Evolutionary conservation across 2,113 vertebrate genomes (phyloP).

Genomic region (Synchiropus splendidus): DNA sequence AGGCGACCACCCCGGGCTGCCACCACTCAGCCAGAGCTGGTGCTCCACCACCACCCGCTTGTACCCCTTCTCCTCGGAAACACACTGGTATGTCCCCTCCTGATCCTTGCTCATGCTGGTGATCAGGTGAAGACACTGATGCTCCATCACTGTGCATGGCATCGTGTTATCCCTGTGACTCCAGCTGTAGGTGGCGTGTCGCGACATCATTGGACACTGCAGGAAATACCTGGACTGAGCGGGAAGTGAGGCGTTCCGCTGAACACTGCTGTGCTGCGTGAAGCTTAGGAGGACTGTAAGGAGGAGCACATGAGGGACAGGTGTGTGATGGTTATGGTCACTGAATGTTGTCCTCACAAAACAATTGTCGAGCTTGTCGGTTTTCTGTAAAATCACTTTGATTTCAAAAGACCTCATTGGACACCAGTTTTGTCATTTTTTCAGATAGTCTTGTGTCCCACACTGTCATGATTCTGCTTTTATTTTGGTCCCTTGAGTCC

Average conservation of each 20-base stretch:
- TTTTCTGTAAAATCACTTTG: not conserved
- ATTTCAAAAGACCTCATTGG: not conserved
- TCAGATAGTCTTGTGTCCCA: too few species aligned
- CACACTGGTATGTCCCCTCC: slow-evolving; percentile 36
- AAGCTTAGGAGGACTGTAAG: too few species aligned
- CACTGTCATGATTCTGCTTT: too few species aligned
- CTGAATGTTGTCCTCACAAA: not conserved
- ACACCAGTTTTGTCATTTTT: too few species aligned
- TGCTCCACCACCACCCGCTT: not conserved
- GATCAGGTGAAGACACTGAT: slow-evolving; percentile 40
- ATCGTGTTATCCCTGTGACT: accelerated
- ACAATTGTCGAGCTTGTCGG: not conserved
- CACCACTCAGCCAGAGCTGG: slow-evolving; percentile 7
- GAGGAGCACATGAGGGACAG: accelerated
- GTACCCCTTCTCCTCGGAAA: slow-evolving; percentile 40
- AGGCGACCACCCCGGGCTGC: not conserved
- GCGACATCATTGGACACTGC: slow-evolving; percentile 35
- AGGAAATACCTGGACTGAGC: slow-evolving; percentile 26
- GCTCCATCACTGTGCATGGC: not conserved
- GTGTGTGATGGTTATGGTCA: not conserved
- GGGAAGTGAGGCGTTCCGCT: too few species aligned
- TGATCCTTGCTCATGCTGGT: slow-evolving; percentile 15
- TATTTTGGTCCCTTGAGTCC: too few species aligned
- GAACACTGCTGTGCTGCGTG: too few species aligned
- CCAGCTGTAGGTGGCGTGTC: slow-evolving; percentile 57